Percentiles rank a stretch among this genome's conserved stretches.
These are phyloP conservation scores for Cherax quadricarinatus DNA, from an alignment of 1,140 invertebrate genomes.

Conservation along the genomic window DNA sequence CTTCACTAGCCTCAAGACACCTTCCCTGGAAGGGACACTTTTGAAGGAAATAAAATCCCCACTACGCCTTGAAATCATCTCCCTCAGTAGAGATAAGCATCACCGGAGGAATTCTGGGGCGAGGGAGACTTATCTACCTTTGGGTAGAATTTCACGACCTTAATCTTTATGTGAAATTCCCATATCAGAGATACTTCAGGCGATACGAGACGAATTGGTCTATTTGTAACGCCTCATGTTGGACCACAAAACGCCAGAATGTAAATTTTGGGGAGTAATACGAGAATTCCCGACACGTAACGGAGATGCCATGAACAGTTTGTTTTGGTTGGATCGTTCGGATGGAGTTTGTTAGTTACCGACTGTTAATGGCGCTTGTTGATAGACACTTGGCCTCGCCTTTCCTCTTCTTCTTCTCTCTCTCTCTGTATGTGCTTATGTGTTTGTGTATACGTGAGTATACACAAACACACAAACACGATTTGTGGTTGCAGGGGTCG, in stretches of 20 bases:
- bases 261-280: constrained; percentile 61
- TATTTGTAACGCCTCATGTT: constrained; percentile 64
- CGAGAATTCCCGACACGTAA: constrained; percentile 2
- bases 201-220: constrained; percentile 48
- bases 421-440: too few species aligned
- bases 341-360: not conserved
- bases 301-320: constrained; percentile 1
- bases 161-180: constrained; percentile 70
- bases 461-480: too few species aligned
- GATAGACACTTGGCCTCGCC: too few species aligned
- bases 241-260: constrained; percentile 43
- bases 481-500: not conserved
- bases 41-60: too few species aligned
- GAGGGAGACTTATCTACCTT: constrained; percentile 37
- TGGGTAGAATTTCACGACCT: constrained; percentile 55
- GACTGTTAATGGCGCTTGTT: not conserved
- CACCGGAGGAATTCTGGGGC: constrained; percentile 30
- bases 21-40: too few species aligned
- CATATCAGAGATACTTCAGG: constrained; percentile 57
- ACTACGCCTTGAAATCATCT: constrained; percentile 25
- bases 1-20: too few species aligned
- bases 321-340: not conserved
- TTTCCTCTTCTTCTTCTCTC: too few species aligned
- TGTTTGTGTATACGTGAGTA: too few species aligned
- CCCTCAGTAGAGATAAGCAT: constrained; percentile 31